Evolutionary conservation across 2,797 vertebrate genomes (phyloP).

Genomic region (Nannoperca obscura): DNA sequence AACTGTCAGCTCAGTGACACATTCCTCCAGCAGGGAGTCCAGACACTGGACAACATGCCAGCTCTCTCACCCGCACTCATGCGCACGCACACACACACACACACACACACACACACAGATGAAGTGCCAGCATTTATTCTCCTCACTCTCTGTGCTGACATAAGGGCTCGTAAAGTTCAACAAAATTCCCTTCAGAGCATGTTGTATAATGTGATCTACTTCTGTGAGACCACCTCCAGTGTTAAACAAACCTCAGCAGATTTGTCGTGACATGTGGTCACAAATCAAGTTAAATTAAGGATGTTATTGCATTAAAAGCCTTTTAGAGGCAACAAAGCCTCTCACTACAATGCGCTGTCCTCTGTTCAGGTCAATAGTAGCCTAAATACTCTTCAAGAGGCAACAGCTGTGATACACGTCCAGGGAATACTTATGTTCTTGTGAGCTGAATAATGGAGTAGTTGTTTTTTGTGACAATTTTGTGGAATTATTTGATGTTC

Average conservation of each 20-base stretch:
- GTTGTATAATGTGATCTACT: slow-evolving; percentile 2
- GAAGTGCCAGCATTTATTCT: neutral
- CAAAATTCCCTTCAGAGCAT: slow-evolving; percentile 6
- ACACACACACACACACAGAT: neutral
- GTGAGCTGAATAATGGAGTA: neutral
- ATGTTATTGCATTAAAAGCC: slow-evolving; percentile 47
- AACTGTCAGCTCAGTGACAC: slow-evolving; percentile 71
- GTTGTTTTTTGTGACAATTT: neutral
- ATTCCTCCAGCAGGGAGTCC: slow-evolving; percentile 68
- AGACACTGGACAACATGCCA: slow-evolving; percentile 32
- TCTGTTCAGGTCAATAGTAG: slow-evolving; percentile 33
- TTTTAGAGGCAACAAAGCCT: slow-evolving; percentile 42
- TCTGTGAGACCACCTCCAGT: slow-evolving; percentile 7
- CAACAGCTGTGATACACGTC: neutral
- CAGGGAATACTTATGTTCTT: neutral
- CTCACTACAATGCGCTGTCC: slow-evolving; percentile 2
- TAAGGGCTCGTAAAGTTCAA: neutral
- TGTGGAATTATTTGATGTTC: neutral
- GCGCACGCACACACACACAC: too few relatives aligned
- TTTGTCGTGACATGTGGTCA: neutral
- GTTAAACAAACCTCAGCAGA: slow-evolving; percentile 22
- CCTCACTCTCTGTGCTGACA: slow-evolving; percentile 2
- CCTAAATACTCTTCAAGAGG: slow-evolving; percentile 34
- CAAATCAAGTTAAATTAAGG: slow-evolving; percentile 41
- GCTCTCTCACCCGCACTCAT: neutral